Conservation (phyloP, 2,888 invertebrate genomes). For the Nezara viridula region DNA sequence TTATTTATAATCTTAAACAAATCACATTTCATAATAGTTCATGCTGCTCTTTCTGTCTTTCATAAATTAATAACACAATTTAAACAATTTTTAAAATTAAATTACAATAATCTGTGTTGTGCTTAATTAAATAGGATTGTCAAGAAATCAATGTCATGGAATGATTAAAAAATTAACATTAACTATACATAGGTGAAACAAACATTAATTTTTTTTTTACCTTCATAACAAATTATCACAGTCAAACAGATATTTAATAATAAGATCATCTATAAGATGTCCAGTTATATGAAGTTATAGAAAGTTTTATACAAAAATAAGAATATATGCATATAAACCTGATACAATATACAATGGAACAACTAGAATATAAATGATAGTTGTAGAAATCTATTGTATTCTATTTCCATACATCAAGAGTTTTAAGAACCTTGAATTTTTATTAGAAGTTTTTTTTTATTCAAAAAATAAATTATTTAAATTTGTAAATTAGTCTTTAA, state of each 20-base stretch:
- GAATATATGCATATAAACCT: neutral
- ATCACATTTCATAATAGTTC: neutral
- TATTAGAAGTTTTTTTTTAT: neutral
- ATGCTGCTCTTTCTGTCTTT: neutral
- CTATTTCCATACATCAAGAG: neutral
- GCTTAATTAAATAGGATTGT: neutral
- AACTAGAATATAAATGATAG: neutral
- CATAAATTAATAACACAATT: neutral
- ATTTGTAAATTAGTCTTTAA: neutral
- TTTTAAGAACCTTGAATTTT: neutral
- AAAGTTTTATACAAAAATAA: neutral
- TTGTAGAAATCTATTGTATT: neutral
- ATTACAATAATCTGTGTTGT: neutral
- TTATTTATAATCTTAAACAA: neutral
- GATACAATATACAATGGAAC: neutral
- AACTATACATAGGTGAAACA: neutral
- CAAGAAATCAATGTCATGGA: neutral
- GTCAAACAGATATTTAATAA: neutral
- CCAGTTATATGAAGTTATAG: neutral
- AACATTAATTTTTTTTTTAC: neutral
- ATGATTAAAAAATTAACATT: neutral
- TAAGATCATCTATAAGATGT: neutral
- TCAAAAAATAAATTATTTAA: neutral
- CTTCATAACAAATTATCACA: conserved; percentile 26
- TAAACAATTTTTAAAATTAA: neutral